Percentiles rank a stretch among this genome's conserved stretches.
Evolutionary conservation across 2,113 vertebrate species (phyloP).

Genomic region (Sterna hirundo): DNA sequence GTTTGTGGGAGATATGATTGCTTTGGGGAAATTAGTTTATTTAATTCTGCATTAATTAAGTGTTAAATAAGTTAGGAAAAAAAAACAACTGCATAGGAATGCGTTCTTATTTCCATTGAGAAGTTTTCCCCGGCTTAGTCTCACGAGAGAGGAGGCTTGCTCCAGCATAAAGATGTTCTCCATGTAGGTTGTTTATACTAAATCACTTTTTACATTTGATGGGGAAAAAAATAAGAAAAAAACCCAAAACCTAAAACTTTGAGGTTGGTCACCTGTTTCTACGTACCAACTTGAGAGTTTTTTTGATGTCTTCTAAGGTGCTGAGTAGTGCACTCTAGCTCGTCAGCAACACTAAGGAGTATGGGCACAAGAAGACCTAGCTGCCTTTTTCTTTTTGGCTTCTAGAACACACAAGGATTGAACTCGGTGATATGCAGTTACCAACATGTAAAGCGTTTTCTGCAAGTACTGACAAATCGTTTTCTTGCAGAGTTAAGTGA

Average conservation of each 20-base stretch:
- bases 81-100: fast-evolving
- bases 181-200: background rate
- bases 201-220: background rate
- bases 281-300: background rate
- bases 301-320: background rate
- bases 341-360: background rate
- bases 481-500: background rate
- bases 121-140: background rate
- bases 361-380: background rate
- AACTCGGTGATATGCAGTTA: background rate
- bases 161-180: background rate
- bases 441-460: background rate
- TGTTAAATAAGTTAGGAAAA: background rate
- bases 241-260: background rate
- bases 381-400: background rate
- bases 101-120: background rate
- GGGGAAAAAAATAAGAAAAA: background rate
- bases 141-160: background rate
- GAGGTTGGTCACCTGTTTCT: background rate
- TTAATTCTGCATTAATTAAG: background rate
- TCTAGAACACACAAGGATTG: background rate
- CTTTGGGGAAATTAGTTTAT: background rate
- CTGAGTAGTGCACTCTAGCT: background rate
- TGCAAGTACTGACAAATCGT: background rate
- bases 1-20: background rate